Evolutionary conservation across 2,797 vertebrate genomes (phyloP), one percentile per base, ranked within the genome.

Genomic region (Pseudopleuronectes americanus): DNA sequence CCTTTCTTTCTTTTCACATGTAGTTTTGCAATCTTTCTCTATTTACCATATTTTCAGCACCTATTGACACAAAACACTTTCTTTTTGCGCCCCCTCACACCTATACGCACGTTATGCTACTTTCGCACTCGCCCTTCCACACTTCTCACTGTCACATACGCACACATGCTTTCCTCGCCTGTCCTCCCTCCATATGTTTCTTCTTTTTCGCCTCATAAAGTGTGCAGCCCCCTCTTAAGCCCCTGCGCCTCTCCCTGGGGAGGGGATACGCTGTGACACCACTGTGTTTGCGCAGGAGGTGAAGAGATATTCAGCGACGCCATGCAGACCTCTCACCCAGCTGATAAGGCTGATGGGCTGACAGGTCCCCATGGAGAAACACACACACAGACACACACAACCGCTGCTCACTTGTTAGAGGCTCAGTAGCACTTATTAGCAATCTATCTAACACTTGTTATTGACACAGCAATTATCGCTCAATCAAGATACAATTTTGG

Each of bases 361-460:
- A 89, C 90, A 85, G 81, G 76, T 86, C 85, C 83, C 83, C 7
- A 36, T 1, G 43, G 85, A 86, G 71, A 56, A 43, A 59, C 73
- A 59, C 62, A 69, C 58, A 68, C 64, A 54, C 68, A 65, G 57
- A 22, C 71, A 64, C 17, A 57, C 48, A 66, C 49, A 61, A 69
- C 62, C 54, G 21, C 82, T 87, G 84, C 86, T 90, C 87, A 89
- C 88, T 91, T 92, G 89, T 91, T 89, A 90, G 79, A 75, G 75
- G 81, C 84, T 88, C 81, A 79, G 81, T 85, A 62, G 62, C 87
- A 81, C 86, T 90, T 86, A 88, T 87, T 86, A 87, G 77, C 80
- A 74, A 87, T 92, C 80, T 88, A 89, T 92, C 88, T 92, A 85
- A 86, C 86, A 84, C 87, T 87, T 89, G 89, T 86, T 89, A 87